These are phyloP conservation scores for Empis stercorea DNA, from an alignment of 2,888 invertebrate species.

Conservation along the genomic window DNA sequence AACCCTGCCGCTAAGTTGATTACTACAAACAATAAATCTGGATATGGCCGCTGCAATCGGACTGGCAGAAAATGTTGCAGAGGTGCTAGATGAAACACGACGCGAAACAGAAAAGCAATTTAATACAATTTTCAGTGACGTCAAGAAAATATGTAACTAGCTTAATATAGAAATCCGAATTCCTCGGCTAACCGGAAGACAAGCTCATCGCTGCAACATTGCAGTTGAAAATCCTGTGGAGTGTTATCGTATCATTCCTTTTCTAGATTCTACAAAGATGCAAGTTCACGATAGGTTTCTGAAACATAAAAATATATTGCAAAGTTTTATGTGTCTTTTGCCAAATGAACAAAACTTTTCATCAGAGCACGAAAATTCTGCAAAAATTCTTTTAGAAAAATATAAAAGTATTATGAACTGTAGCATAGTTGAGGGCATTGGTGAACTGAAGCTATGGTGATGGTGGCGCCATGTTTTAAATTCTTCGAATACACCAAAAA, in stretches of 20 bases:
- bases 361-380: background rate
- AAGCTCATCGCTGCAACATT: background rate
- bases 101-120: background rate
- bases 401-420: background rate
- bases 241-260: background rate
- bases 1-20: background rate
- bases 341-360: background rate
- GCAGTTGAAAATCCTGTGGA: background rate
- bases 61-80: background rate
- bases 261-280: background rate
- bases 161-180: constrained; percentile 1
- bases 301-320: background rate
- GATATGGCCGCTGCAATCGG: background rate
- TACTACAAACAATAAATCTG: background rate
- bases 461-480: background rate
- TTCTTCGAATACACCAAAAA: background rate
- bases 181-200: background rate
- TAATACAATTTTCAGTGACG: background rate
- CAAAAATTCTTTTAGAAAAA: background rate
- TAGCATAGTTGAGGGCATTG: background rate
- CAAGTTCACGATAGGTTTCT: background rate
- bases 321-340: background rate
- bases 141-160: background rate
- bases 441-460: background rate
- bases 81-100: background rate